A percentile compares a stretch with the other conserved stretches of the same genome.
These are phyloP conservation scores for Cliona cf. orientalis DNA, from an alignment of 37 sponge, comb jelly and placozoan species.

Conservation along the genomic window DNA sequence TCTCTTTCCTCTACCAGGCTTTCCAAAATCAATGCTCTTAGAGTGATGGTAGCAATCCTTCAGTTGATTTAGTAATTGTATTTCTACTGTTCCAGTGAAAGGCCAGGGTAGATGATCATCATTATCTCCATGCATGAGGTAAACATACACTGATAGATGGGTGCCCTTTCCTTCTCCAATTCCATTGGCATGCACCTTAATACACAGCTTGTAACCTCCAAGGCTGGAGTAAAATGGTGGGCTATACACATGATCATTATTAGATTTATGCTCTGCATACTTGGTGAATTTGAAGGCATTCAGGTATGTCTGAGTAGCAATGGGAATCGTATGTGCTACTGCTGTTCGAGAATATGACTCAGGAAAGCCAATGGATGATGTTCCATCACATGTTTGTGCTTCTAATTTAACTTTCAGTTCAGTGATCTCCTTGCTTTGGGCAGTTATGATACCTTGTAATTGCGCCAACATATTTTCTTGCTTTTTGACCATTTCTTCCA, in stretches of 20 bases:
- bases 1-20: no score
- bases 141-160: slow-evolving; percentile 29
- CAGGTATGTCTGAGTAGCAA: no score
- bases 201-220: slow-evolving; percentile 46
- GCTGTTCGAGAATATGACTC: no score
- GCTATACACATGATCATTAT: neutral
- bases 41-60: slow-evolving; percentile 5
- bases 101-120: slow-evolving; percentile 24
- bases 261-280: neutral
- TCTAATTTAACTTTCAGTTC: no score
- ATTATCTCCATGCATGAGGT: slow-evolving; percentile 25
- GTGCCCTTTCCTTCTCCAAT: slow-evolving; percentile 35
- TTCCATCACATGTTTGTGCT: no score
- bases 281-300: neutral
- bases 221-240: slow-evolving; percentile 24
- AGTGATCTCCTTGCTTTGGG: no score
- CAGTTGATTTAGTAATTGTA: slow-evolving; percentile 7
- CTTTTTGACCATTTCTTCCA: no score
- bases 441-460: no score
- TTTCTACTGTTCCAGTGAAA: neutral
- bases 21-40: no score
- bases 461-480: no score
- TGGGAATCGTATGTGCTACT: no score
- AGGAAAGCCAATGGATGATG: no score
- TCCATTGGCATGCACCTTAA: slow-evolving; percentile 27